Percentiles rank a stretch among this genome's conserved stretches.
Evolutionary conservation across 2,113 vertebrate genomes (phyloP).

Genomic region (Carollia perspicillata): DNA sequence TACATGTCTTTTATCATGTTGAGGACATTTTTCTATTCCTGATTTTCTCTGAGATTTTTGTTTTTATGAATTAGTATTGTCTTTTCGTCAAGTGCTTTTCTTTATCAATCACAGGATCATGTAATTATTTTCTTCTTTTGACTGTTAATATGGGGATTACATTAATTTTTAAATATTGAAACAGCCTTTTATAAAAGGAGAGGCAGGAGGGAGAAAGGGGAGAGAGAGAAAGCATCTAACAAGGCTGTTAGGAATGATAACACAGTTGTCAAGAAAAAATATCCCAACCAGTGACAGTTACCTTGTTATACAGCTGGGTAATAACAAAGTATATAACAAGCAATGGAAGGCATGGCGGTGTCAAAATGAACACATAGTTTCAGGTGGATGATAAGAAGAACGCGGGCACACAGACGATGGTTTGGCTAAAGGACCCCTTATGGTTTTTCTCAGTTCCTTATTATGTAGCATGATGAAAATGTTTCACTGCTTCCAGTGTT

Average conservation of each 20-base stretch:
- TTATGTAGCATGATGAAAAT: not conserved
- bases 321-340: not conserved
- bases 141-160: not conserved
- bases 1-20: not conserved
- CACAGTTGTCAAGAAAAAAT: not conserved
- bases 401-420: fast-evolving
- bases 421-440: too few species aligned
- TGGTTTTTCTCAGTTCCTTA: not conserved
- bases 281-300: not conserved
- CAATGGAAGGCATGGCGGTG: not conserved
- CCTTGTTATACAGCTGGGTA: not conserved
- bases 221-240: not conserved
- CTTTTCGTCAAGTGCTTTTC: not conserved
- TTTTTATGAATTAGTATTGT: not conserved
- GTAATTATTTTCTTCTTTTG: not conserved
- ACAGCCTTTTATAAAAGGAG: not conserved
- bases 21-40: not conserved
- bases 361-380: not conserved
- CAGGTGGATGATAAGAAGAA: not conserved
- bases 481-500: not conserved
- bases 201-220: not conserved
- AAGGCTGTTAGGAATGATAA: not conserved
- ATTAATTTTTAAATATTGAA: not conserved
- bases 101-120: not conserved
- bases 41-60: not conserved